phyloP scores from a whole-genome alignment of 2,888 invertebrate species.

The Calameuta idolon region DNA sequence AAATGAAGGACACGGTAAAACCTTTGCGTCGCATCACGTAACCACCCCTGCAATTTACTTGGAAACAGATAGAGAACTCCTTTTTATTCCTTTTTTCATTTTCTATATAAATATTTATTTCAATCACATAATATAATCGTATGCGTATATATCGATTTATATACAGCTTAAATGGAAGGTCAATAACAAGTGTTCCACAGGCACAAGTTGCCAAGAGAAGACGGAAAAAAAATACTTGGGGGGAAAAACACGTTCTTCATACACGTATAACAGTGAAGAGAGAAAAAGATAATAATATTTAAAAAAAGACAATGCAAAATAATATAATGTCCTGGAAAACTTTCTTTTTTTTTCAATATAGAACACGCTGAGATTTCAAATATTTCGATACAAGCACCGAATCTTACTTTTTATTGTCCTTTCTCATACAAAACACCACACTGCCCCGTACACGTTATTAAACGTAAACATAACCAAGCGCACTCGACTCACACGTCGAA shows the following conservation, averaged over 20 bases:
- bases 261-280: slow-evolving; percentile 35
- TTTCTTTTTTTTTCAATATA: slow-evolving; percentile 31
- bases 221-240: slow-evolving; percentile 33
- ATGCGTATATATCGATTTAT: slow-evolving; percentile 36
- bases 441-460: slow-evolving; percentile 37
- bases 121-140: slow-evolving; percentile 41
- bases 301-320: slow-evolving; percentile 46
- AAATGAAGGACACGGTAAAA: slow-evolving; percentile 12
- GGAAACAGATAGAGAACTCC: slow-evolving; percentile 29
- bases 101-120: slow-evolving; percentile 44
- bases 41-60: slow-evolving; percentile 56
- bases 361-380: slow-evolving; percentile 21
- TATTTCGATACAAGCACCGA: slow-evolving; percentile 21
- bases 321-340: slow-evolving; percentile 49
- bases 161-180: slow-evolving; percentile 51
- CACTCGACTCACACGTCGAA: too few species aligned
- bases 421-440: slow-evolving; percentile 33
- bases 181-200: slow-evolving; percentile 64
- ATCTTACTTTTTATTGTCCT: slow-evolving; percentile 18
- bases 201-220: slow-evolving; percentile 65
- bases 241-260: slow-evolving; percentile 21
- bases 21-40: slow-evolving; percentile 59
- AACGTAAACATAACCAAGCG: not conserved
- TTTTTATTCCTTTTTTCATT: slow-evolving; percentile 26
- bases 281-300: slow-evolving; percentile 11